Base-by-base conservation (phyloP, 2,888 invertebrate species). In the Apamea monoglypha region DNA sequence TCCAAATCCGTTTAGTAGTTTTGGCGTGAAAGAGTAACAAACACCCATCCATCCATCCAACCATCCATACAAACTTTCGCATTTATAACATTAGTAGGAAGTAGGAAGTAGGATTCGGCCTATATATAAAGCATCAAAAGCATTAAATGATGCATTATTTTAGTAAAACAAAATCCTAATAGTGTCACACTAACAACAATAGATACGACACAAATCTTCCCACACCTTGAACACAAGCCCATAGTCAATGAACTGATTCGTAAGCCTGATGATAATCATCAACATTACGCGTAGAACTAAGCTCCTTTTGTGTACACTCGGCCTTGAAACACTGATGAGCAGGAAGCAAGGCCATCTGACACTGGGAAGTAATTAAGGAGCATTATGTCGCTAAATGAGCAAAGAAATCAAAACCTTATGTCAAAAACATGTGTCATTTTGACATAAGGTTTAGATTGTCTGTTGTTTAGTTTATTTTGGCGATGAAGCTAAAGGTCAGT, bases 341-440 rank as follows among this genome's bases (percentile, higher is more conserved):
- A 87, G 88, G 89, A 90, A 84, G 81, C 82, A 86, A 80, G 78
- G 78, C 76, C 82, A 64, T 66, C 53, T 59, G 67, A 75, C 32
- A 87, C 76, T 68, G 88, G 90, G 90, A 90, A 90, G 90, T 88
- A 82, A 90, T 90, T 90, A 90, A 47, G 68, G 50, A 75, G 47
- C 63, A 70, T 82, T 73, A 53, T 21, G 53, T 70, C 16, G 53
- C 32, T 76, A 40, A 82, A 69, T 47, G 68, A 68, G 12, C 47
- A 12, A 80, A 78, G 76, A 80, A 85, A 78, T 85, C 10, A n/a
- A 25, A n/a, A 56, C 25, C 25, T 56, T 56, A 56, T 56, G 56
- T 4, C 56, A 56, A 56, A 56, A 25, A 56, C 25, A 56, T 80
- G 69, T 83, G 77, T 71, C 70, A 85, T 40, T 82, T 36, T 74